Conservation (phyloP, 35 echinoderm and acorn worm genomes). For the Patiria miniata region DNA sequence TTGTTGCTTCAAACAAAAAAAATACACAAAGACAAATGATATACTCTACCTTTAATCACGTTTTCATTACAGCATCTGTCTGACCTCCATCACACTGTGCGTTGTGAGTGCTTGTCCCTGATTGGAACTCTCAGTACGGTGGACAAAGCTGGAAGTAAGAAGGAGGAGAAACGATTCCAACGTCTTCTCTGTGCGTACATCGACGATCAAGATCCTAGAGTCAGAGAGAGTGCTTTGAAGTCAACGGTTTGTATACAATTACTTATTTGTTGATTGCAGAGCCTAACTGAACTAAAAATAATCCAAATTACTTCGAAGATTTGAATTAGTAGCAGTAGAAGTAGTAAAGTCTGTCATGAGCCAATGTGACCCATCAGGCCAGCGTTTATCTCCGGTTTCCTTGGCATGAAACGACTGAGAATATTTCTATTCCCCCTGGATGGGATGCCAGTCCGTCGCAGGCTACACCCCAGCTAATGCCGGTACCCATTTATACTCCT, state of each 20-base stretch:
- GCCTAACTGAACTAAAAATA: neutral
- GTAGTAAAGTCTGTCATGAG: too few relatives aligned
- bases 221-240: conserved; percentile 78
- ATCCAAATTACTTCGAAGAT: neutral
- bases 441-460: too few relatives aligned
- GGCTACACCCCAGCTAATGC: too few relatives aligned
- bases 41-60: too few relatives aligned
- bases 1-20: too few relatives aligned
- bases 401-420: too few relatives aligned
- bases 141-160: conserved; percentile 49
- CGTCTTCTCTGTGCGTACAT: conserved; percentile 75
- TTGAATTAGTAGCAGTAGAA: too few relatives aligned
- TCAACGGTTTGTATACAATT: conserved; percentile 59
- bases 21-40: too few relatives aligned
- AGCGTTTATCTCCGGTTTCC: too few relatives aligned
- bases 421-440: too few relatives aligned
- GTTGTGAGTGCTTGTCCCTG: conserved; percentile 70
- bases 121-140: conserved; percentile 80
- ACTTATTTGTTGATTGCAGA: neutral
- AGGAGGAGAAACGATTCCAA: conserved; percentile 49
- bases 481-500: too few relatives aligned
- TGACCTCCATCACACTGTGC: conserved; percentile 74
- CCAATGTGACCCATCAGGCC: too few relatives aligned
- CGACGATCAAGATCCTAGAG: conserved; percentile 84
- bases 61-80: conserved; percentile 58